Percentiles rank a stretch among this genome's conserved stretches.
Evolutionary conservation across 1,140 invertebrate species (phyloP).

Genomic region (Drosophila orena): DNA sequence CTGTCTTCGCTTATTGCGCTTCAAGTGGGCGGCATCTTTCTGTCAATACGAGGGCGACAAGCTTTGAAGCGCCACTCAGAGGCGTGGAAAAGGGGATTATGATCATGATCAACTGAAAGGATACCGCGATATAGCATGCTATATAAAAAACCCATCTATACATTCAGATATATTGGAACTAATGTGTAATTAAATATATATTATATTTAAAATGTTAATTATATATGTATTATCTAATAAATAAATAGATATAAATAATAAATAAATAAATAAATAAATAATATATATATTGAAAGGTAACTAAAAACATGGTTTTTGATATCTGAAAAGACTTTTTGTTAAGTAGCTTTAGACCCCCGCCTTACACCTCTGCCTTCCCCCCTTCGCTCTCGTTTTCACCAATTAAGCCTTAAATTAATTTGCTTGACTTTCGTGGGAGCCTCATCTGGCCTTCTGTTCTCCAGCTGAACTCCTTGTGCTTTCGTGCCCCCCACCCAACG

Average conservation of each 20-base stretch:
- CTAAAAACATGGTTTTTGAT: too few species aligned
- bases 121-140: too few species aligned
- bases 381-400: constrained; percentile 25
- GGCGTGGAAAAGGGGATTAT: background rate
- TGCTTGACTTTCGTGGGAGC: constrained; percentile 81
- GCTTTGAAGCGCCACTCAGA: constrained; percentile 29
- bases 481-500: background rate
- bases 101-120: background rate
- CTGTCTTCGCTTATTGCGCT: constrained; percentile 31
- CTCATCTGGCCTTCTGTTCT: constrained; percentile 44
- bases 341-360: background rate
- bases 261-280: too few species aligned
- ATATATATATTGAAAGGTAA: too few species aligned
- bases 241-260: too few species aligned
- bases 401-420: constrained; percentile 82
- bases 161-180: too few species aligned
- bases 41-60: constrained; percentile 21
- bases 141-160: too few species aligned
- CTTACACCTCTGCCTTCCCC: constrained; percentile 3
- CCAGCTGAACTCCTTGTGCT: constrained; percentile 20
- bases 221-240: too few species aligned
- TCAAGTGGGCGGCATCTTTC: constrained; percentile 57
- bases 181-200: too few species aligned
- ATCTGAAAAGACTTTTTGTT: background rate
- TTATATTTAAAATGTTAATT: too few species aligned